Base-by-base conservation (phyloP, 2,797 vertebrate genomes). In the Spatula clypeata region DNA sequence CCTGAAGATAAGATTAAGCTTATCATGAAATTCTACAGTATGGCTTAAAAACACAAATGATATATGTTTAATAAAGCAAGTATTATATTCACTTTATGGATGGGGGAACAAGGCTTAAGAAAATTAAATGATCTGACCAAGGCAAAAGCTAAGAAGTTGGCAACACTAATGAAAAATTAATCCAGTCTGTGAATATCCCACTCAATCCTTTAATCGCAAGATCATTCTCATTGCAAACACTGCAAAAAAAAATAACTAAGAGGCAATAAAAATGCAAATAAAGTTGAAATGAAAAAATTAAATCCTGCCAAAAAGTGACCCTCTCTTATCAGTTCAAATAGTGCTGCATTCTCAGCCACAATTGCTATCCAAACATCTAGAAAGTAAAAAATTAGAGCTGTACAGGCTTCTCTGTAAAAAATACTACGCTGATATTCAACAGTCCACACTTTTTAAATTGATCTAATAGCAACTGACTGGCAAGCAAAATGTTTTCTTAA, bases 251-350 rank as follows among this genome's bases (percentile, higher is more conserved):
- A 38, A 2, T 38, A 91, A 90, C 51, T 67, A 67, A 7, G 42
- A 91, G 31, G 51, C 62, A 83, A 83, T 27, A 86, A 23, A 95
- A 82, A 62, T 54, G 45, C 77, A 93, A 95, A 92, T 66, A 79
- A 82, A 84, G 84, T 42, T 10, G 61, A 72, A 92, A 93, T 76
- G 14, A 45, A 80, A 90, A 88, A 90, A 61, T 40, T 51, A 71
- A 70, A 90, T n/a, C 53, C 44, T 44, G 31, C 38, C 92, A 71
- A 83, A 79, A 83, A 34, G 9, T 11, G 16, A 86, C 53, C 32
- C 40, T 9, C 40, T 75, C 74, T 70, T 73, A 67, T 79, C 72
- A 69, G 62, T 44, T 84, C 15, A 3, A 76, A 40, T 11, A 64
- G 16, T 5, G 13, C 71, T 79, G 45, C 1, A 2, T 57, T 70